phyloP scores from a whole-genome alignment of 2,113 vertebrate genomes.

The Hepsetus odoe region DNA sequence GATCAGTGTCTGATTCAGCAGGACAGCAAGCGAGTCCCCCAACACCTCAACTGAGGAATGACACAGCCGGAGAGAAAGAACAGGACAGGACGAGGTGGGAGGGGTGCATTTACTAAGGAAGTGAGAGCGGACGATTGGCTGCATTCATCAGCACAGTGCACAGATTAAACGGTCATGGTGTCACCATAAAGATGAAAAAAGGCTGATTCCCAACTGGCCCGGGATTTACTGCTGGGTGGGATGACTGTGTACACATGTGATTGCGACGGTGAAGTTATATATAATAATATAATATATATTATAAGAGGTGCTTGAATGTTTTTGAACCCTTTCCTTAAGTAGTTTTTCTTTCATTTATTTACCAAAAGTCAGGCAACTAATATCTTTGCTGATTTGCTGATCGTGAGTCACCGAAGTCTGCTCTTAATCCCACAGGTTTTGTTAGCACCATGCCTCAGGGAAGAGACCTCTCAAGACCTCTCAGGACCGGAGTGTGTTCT shows the following conservation, averaged over 20 bases:
- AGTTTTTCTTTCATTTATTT: too few relatives aligned
- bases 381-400: too few relatives aligned
- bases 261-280: neutral
- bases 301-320: too few relatives aligned
- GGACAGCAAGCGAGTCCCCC: neutral
- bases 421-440: too few relatives aligned
- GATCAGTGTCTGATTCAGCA: neutral
- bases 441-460: too few relatives aligned
- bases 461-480: too few relatives aligned
- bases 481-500: too few relatives aligned
- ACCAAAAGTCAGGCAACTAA: too few relatives aligned
- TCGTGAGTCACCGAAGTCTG: too few relatives aligned
- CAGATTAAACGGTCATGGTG: conserved; percentile 2
- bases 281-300: neutral
- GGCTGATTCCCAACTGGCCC: neutral
- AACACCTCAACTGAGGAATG: neutral
- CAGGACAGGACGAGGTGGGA: conserved; percentile 2
- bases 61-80: neutral
- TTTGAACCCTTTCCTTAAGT: too few relatives aligned
- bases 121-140: neutral
- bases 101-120: neutral
- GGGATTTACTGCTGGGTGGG: neutral
- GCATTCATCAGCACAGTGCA: conserved; percentile 7
- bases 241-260: neutral
- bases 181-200: neutral